Evolutionary conservation across 2,113 vertebrate genomes (phyloP).

Genomic region (Bagarius yarrelli): DNA sequence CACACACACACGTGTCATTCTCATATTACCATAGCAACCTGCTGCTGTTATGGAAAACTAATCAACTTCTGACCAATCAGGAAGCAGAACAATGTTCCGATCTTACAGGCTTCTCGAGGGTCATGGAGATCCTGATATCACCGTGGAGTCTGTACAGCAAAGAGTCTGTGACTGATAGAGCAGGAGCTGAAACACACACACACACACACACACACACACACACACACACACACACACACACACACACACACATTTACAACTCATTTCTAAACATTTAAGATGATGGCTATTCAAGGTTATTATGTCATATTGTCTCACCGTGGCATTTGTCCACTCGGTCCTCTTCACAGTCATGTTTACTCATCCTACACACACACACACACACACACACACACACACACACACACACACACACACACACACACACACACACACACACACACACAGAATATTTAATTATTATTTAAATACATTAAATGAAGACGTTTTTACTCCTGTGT

Average conservation of each 20-base stretch:
- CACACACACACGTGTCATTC: conserved; percentile 25
- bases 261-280: not conserved
- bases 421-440: not conserved
- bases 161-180: conserved; percentile 80
- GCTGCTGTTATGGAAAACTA: not conserved
- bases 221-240: conserved; percentile 24
- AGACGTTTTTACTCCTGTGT: not conserved
- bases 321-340: conserved; percentile 79
- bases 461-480: no score
- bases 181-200: conserved; percentile 37
- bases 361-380: conserved; percentile 67
- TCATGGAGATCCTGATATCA: conserved; percentile 92
- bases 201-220: conserved; percentile 30
- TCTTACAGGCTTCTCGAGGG: conserved; percentile 89
- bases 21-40: no score
- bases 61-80: conserved; percentile 6
- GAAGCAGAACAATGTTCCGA: not conserved
- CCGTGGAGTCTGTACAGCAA: conserved; percentile 89
- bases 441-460: not conserved
- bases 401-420: not conserved
- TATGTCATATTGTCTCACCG: conserved; percentile 58
- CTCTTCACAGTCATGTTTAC: conserved; percentile 75
- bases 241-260: not conserved
- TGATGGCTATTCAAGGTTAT: no score
- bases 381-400: not conserved